Percentiles rank a stretch among this genome's conserved stretches.
These are phyloP conservation scores for Gobiocypris rarus DNA, from an alignment of 2,113 vertebrate species.

Conservation along the genomic window DNA sequence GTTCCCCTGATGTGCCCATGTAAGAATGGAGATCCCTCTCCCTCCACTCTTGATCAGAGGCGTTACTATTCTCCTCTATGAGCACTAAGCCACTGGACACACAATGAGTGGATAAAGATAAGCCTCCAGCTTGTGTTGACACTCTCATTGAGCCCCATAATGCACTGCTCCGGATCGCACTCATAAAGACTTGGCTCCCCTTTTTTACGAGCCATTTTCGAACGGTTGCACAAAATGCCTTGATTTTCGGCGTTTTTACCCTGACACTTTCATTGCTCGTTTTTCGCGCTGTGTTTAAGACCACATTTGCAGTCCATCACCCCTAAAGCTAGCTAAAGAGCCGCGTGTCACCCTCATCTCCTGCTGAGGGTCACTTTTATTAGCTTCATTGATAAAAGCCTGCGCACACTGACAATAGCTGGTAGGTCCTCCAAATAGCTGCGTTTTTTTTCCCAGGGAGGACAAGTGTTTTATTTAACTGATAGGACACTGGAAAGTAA, in stretches of 20 bases:
- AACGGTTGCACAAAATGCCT: conserved; percentile 44
- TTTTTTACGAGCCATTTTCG: conserved; percentile 51
- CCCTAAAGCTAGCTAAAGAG: conserved; percentile 56
- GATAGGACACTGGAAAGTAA: conserved; percentile 92
- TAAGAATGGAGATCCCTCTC: conserved; percentile 18
- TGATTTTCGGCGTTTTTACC: conserved; percentile 48
- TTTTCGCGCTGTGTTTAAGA: conserved; percentile 55
- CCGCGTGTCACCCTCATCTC: conserved; percentile 36
- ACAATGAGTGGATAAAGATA: conserved; percentile 46
- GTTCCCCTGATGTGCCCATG: conserved; percentile 28
- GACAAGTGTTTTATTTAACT: conserved; percentile 83
- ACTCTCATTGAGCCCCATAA: conserved; percentile 52
- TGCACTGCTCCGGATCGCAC: conserved; percentile 47
- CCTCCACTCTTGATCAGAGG: conserved; percentile 33
- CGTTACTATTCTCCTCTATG: conserved; percentile 29
- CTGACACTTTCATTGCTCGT: conserved; percentile 61
- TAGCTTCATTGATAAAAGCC: conserved; percentile 75
- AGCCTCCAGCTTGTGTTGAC: conserved; percentile 49
- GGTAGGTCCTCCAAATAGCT: conserved; percentile 55
- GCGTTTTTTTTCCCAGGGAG: conserved; percentile 53
- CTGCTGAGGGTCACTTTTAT: conserved; percentile 69
- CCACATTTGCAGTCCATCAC: conserved; percentile 58
- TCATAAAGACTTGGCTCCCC: conserved; percentile 48
- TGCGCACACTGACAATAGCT: conserved; percentile 69
- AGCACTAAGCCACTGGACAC: conserved; percentile 44